Base-by-base conservation (phyloP, 2,113 vertebrate species). In the Toxotes chatareus region DNA sequence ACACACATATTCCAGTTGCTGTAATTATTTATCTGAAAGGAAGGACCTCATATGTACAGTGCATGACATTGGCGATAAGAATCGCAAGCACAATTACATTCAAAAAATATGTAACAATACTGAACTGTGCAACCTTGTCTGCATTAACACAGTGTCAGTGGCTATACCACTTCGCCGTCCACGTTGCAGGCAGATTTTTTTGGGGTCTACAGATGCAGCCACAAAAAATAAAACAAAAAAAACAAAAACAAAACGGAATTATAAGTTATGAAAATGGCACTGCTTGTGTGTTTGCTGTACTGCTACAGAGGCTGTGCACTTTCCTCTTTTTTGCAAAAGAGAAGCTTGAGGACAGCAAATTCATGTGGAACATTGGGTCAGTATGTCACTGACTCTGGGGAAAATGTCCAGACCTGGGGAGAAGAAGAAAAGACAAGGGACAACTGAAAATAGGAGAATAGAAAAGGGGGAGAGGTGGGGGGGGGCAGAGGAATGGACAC, bases 291-390 rank as follows among this genome's bases (percentile, higher is more conserved):
- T 40, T 40, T 9, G 38, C 38, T 40, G 7, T 40, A 40, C 38
- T 9, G 38, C 38, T 40, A 8, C 38, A 7, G 38, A 8, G 9
- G 38, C 38, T 40, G 16, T 53, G 17, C 56, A 77, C 16, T 17
- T 36, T 5, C 13, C 16, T 16, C 9, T 36, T 23, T 38, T 38
- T 51, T 62, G 6, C 23, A 49, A 66, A 57, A 42, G 49, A 10
- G 32, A 60, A 70, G 57, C 32, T 23, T 60, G 61, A 66, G 19
- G n/a, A 64, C 34, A 65, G 59, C 40, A 31, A 19, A 21, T 55
- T 27, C 9, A 31, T 61, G 53, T 34, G 47, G 79, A 56, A 53
- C 73, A 71, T 40, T 17, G 59, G 79, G 71, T 80, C 79, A 82
- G 32, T 75, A 65, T 53, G 71, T 53, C 76, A 62, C 1, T 65